phyloP scores from a whole-genome alignment of 2,113 vertebrate genomes.

The Pyrgilauda ruficollis region DNA sequence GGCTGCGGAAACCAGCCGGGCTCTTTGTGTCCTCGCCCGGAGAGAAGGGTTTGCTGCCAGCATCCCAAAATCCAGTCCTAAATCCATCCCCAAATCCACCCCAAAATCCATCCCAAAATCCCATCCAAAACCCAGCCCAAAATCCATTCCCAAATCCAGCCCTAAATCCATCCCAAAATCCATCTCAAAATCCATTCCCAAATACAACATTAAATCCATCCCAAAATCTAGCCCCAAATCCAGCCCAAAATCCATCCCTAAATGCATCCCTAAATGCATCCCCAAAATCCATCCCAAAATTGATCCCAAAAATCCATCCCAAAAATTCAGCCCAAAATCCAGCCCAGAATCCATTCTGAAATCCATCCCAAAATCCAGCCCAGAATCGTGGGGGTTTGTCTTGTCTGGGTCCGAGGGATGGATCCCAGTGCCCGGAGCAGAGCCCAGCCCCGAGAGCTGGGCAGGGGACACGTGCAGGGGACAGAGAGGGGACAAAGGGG shows the following conservation, averaged over 20 bases:
- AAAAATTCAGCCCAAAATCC: too few relatives aligned
- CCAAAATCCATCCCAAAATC: too few relatives aligned
- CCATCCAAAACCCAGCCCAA: neutral
- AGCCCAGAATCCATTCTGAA: too few relatives aligned
- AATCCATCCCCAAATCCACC: neutral
- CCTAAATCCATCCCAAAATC: too few relatives aligned
- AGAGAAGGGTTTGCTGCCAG: neutral
- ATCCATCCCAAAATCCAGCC: neutral
- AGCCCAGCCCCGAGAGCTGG: too few relatives aligned
- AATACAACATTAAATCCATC: neutral
- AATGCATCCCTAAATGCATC: too few relatives aligned
- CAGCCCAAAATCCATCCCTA: too few relatives aligned
- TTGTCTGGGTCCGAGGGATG: rapidly evolving
- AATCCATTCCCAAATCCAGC: neutral
- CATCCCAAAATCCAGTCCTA: neutral
- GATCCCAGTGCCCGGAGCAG: rapidly evolving
- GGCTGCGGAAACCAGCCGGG: neutral
- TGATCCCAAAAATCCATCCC: neutral
- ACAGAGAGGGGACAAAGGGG: too few relatives aligned
- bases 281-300: neutral
- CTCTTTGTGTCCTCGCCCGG: neutral
- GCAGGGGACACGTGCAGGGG: neutral
- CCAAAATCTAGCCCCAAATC: too few relatives aligned
- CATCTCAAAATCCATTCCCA: too few relatives aligned
- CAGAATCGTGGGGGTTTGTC: neutral